Evolutionary conservation across 2,113 vertebrate species (phyloP).

Genomic region (Crotalus viridis): DNA sequence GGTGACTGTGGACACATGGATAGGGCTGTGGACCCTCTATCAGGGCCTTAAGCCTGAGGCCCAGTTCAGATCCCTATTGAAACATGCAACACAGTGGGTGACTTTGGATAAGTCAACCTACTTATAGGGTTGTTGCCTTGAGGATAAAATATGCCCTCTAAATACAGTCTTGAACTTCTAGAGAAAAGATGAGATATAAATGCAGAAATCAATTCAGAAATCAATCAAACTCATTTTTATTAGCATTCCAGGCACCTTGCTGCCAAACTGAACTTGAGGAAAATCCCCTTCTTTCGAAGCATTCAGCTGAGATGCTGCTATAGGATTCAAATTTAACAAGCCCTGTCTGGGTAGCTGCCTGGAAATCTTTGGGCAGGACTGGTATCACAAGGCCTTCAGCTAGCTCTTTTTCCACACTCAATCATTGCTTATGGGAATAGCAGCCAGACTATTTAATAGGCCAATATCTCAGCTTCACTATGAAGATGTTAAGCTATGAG

Average conservation of each 20-base stretch:
- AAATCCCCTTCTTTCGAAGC: background rate
- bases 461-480: background rate
- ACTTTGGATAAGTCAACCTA: background rate
- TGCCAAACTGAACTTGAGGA: background rate
- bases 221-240: background rate
- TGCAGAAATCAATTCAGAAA: background rate
- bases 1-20: background rate
- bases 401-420: background rate
- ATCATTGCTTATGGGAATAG: background rate
- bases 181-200: background rate
- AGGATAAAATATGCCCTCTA: background rate
- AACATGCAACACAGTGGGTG: background rate
- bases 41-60: background rate
- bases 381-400: background rate
- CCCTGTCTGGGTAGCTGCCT: background rate
- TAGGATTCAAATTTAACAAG: background rate
- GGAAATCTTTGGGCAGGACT: background rate
- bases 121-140: background rate
- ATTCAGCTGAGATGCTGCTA: background rate
- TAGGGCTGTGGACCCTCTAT: background rate
- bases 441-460: background rate
- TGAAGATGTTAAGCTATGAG: fast-evolving
- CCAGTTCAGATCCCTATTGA: background rate
- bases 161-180: background rate
- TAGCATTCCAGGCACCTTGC: background rate